Conservation (phyloP, 2,797 vertebrate genomes). For the Chiropotes sagulatus region DNA sequence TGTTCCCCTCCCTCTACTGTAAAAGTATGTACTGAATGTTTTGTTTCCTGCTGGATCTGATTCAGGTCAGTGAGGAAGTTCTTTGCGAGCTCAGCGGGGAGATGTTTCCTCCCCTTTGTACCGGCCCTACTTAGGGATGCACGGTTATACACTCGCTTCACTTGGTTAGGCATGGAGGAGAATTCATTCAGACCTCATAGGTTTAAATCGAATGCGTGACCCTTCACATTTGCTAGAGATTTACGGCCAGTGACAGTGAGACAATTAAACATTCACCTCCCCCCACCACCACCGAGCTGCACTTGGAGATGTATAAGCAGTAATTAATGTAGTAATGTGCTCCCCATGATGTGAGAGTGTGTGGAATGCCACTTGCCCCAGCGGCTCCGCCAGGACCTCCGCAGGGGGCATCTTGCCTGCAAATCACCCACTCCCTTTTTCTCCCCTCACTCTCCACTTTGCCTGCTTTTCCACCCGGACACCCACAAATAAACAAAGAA, state of each 20-base stretch:
- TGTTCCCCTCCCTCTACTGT: slow-evolving; percentile 53
- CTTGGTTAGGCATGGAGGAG: not conserved
- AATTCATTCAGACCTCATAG: slow-evolving; percentile 38
- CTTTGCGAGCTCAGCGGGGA: not conserved
- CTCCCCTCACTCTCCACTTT: not conserved
- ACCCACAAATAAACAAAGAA: not conserved
- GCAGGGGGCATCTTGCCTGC: fast-evolving
- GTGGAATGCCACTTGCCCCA: fast-evolving
- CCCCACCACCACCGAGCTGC: not conserved
- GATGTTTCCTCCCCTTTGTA: not conserved
- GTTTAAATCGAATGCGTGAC: not conserved
- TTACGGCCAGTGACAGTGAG: not conserved
- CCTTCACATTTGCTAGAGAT: slow-evolving; percentile 38
- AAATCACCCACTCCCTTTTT: not conserved
- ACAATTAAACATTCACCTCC: not conserved
- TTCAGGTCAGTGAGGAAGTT: slow-evolving; percentile 41
- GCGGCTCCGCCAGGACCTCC: fast-evolving
- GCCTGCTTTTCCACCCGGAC: not conserved
- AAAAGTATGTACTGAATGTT: slow-evolving; percentile 58
- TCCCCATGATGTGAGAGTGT: fast-evolving
- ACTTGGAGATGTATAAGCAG: not conserved
- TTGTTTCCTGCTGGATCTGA: not conserved
- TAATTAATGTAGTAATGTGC: not conserved
- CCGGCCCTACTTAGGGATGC: not conserved
- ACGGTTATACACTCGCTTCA: not conserved